Conservation (phyloP, 2,113 vertebrate species). For the Grantiella picta region DNA sequence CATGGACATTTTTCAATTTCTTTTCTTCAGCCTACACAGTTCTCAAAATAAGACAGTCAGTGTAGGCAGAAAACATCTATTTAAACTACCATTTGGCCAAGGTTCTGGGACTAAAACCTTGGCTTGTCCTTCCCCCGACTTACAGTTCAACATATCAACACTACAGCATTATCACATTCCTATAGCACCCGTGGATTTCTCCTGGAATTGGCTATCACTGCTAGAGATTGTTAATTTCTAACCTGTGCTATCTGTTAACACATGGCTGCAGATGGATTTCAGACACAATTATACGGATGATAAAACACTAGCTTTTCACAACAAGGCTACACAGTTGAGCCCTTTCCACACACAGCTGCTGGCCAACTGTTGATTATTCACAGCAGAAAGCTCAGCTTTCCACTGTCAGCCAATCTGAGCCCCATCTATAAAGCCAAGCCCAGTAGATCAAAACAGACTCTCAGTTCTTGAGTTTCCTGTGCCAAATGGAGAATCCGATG, state of each 20-base stretch:
- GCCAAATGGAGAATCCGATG: not conserved
- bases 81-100: not conserved
- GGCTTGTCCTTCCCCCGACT: not conserved
- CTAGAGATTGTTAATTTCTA: not conserved
- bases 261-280: constrained; percentile 5
- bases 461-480: not conserved
- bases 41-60: not conserved
- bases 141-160: not conserved
- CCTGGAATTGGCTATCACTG: not conserved
- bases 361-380: not conserved
- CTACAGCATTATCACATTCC: not conserved
- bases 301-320: not conserved
- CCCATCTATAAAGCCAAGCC: not conserved
- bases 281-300: not conserved
- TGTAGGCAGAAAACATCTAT: not conserved
- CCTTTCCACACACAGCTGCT: not conserved
- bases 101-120: not conserved
- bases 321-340: not conserved
- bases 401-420: not conserved
- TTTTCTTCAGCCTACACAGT: not conserved
- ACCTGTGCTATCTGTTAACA: not conserved
- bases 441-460: not conserved
- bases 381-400: not conserved
- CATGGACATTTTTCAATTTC: not conserved
- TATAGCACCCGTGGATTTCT: not conserved